Evolutionary conservation across 2,888 invertebrate species (phyloP), one percentile per base, ranked within the genome.

Genomic region (Stenodera caucasica): DNA sequence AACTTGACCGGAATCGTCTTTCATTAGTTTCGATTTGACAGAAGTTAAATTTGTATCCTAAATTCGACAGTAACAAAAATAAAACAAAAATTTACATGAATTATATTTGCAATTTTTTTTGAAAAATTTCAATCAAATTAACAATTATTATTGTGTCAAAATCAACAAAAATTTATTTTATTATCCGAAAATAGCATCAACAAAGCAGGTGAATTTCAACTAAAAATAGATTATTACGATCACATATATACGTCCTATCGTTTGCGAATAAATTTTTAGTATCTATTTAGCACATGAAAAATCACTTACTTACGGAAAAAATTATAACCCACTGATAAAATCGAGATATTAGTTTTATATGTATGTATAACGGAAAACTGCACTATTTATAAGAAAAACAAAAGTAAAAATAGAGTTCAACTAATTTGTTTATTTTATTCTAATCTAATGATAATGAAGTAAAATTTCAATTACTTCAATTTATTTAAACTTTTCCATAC

Each of bases 161-260:
- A 26, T 4, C 5, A 26, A 26, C 5, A 40, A 18, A 40, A 63
- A 52, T 61, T 59, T 53, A 61, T 61, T 63, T 61, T 63, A n/a
- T 64, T 60, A 59, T 61, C 65, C 58, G 63, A 67, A 54, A 67
- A 68, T 69, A 67, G 67, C 53, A 37, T 57, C 64, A 65, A 57
- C 67, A 58, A 67, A 63, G 71, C 71, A 71, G 71, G 70, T 71
- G 71, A 71, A 68, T 66, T 51, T 67, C 63, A 61, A 68, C 63
- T 63, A 63, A 59, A 63, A 63, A 63, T 63, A 63, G 57, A 55
- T 37, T 54, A 63, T 50, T 51, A 57, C 57, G 52, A 59, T 55
- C 37, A 40, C 12, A 37, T 15, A 35, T 14, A n/a, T 35, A 35
- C 7, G 14, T n/a, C 14, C 14, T 33, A 37, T 40, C 18, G 37